phyloP scores from a whole-genome alignment of 2,888 invertebrate species.

The Drosophila trichaetosa region DNA sequence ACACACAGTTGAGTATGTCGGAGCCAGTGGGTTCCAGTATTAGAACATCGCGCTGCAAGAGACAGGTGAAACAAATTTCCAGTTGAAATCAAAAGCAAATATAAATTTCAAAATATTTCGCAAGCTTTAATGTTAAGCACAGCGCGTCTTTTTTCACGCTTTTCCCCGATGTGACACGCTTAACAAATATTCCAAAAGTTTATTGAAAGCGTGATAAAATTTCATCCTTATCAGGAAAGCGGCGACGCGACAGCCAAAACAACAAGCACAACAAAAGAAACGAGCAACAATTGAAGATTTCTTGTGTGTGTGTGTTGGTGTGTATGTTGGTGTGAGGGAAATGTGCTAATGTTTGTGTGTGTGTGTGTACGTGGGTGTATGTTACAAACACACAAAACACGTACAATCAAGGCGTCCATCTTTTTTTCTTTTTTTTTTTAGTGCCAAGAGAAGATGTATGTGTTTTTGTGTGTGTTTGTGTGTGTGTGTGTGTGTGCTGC shows the following conservation, averaged over 20 bases:
- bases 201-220: constrained; percentile 84
- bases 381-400: constrained; percentile 50
- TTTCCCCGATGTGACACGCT: constrained; percentile 41
- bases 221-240: constrained; percentile 69
- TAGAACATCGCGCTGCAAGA: constrained; percentile 93
- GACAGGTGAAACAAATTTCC: neutral
- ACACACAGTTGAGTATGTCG: constrained; percentile 95
- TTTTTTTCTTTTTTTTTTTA: constrained; percentile 22
- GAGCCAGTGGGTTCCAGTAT: constrained; percentile 92
- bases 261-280: constrained; percentile 40
- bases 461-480: constrained; percentile 9
- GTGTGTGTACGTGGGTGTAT: constrained; percentile 29
- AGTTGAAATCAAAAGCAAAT: neutral
- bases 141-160: neutral
- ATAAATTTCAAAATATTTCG: constrained; percentile 7
- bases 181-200: constrained; percentile 71
- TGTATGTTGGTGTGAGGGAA: neutral
- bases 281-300: constrained; percentile 70
- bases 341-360: constrained; percentile 3
- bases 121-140: constrained; percentile 17
- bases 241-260: constrained; percentile 49
- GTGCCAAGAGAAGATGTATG: constrained; percentile 1
- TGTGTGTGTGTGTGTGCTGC: constrained; percentile 7
- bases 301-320: constrained; percentile 10
- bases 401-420: constrained; percentile 58